phyloP scores from a whole-genome alignment of 2,888 invertebrate genomes.

The Nomada ferruginata region DNA sequence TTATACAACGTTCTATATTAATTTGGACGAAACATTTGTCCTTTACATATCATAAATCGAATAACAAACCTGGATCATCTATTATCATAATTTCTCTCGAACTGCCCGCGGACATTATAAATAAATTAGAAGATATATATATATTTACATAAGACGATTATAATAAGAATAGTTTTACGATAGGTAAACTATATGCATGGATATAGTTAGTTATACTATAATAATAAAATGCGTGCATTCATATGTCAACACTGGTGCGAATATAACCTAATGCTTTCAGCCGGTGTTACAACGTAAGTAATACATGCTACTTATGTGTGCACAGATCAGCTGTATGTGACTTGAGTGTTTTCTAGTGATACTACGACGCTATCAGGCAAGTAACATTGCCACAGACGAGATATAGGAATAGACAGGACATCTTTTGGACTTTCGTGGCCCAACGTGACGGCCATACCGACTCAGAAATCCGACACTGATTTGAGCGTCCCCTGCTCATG shows the following conservation, averaged over 20 bases:
- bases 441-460: too few species aligned
- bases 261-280: conserved; percentile 10
- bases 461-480: too few species aligned
- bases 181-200: background rate
- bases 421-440: too few species aligned
- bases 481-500: too few species aligned
- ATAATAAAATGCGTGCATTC: conserved; percentile 1
- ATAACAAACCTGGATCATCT: conserved; percentile 72
- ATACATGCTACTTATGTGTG: background rate
- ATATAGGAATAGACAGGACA: too few species aligned
- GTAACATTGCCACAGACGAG: conserved; percentile 29
- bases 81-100: conserved; percentile 69
- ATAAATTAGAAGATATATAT: background rate
- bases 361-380: conserved; percentile 39
- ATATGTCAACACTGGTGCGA: background rate
- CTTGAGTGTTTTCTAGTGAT: conserved; percentile 10
- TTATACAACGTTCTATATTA: background rate
- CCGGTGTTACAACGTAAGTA: background rate
- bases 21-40: conserved; percentile 13
- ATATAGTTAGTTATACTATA: conserved; percentile 15
- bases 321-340: conserved; percentile 31
- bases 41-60: background rate
- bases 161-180: background rate
- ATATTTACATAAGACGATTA: background rate
- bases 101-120: conserved; percentile 67